Percentiles rank a stretch among this genome's conserved stretches.
phyloP scores from a whole-genome alignment of 1,140 invertebrate species.

The Drosophila nikananu region DNA sequence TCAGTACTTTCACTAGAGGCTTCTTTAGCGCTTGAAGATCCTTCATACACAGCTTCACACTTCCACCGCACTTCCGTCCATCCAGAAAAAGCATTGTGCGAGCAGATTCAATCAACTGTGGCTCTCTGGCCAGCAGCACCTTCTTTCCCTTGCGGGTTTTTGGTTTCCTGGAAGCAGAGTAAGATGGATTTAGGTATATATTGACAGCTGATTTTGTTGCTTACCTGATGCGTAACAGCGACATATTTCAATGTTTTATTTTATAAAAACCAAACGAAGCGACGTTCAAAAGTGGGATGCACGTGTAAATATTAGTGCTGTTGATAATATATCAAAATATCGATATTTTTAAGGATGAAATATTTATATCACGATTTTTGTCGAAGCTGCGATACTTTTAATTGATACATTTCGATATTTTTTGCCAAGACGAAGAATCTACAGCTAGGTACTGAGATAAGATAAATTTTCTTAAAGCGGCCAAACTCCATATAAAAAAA shows the following conservation, averaged over 20 bases:
- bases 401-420: too few species aligned
- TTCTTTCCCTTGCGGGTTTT: slow-evolving; percentile 95
- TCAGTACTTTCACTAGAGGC: slow-evolving; percentile 91
- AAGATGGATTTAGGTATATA: not conserved
- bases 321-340: too few species aligned
- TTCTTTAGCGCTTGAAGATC: slow-evolving; percentile 96
- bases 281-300: slow-evolving; percentile 35
- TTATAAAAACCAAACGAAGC: slow-evolving; percentile 6
- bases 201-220: not conserved
- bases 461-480: too few species aligned
- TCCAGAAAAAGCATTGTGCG: slow-evolving; percentile 95
- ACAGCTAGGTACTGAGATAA: too few species aligned
- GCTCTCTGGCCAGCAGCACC: slow-evolving; percentile 91
- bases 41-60: slow-evolving; percentile 91
- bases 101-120: slow-evolving; percentile 95
- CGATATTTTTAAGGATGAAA: too few species aligned
- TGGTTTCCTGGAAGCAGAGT: slow-evolving; percentile 88
- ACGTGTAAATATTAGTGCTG: slow-evolving; percentile 43
- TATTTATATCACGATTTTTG: too few species aligned
- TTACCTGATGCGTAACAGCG: slow-evolving; percentile 78
- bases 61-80: slow-evolving; percentile 93
- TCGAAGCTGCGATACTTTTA: too few species aligned
- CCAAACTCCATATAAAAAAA: too few species aligned
- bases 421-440: too few species aligned
- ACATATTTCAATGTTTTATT: slow-evolving; percentile 60